phyloP scores from a whole-genome alignment of 2,888 invertebrate genomes.

The Stictocephala bisonia region DNA sequence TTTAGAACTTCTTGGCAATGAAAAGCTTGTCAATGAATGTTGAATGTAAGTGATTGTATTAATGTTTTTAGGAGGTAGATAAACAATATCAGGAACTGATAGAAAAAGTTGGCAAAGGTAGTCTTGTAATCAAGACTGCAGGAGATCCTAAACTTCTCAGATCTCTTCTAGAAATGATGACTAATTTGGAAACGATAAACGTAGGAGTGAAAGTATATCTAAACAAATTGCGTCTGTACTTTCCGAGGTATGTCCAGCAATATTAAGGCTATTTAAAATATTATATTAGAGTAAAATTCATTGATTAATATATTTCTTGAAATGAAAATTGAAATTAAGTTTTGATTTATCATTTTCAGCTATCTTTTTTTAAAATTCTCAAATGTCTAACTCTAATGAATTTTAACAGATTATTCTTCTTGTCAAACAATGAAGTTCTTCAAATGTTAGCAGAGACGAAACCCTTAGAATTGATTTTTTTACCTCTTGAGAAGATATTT shows the following conservation, averaged over 20 bases:
- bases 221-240: slow-evolving; percentile 85
- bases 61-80: slow-evolving; percentile 72
- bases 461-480: slow-evolving; percentile 85
- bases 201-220: slow-evolving; percentile 85
- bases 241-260: slow-evolving; percentile 74
- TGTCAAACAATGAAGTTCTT: slow-evolving; percentile 91
- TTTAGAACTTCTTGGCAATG: too few relatives aligned
- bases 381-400: too few relatives aligned
- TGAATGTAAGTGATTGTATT: too few relatives aligned
- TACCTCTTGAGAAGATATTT: slow-evolving; percentile 88
- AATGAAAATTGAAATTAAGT: too few relatives aligned
- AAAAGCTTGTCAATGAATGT: too few relatives aligned
- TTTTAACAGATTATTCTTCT: slow-evolving; percentile 80
- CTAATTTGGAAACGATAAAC: slow-evolving; percentile 77
- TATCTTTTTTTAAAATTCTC: too few relatives aligned
- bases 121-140: slow-evolving; percentile 74
- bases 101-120: slow-evolving; percentile 71
- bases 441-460: slow-evolving; percentile 92
- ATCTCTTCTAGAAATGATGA: slow-evolving; percentile 72
- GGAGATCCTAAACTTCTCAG: slow-evolving; percentile 77
- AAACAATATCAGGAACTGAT: slow-evolving; percentile 75
- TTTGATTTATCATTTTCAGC: too few relatives aligned
- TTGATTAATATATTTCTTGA: too few relatives aligned
- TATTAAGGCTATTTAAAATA: too few relatives aligned
- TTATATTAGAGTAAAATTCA: too few relatives aligned